Percentiles rank a stretch among this genome's conserved stretches.
These are phyloP conservation scores for Heterodera schachtii DNA, from an alignment of 1,140 invertebrate genomes.

Conservation along the genomic window DNA sequence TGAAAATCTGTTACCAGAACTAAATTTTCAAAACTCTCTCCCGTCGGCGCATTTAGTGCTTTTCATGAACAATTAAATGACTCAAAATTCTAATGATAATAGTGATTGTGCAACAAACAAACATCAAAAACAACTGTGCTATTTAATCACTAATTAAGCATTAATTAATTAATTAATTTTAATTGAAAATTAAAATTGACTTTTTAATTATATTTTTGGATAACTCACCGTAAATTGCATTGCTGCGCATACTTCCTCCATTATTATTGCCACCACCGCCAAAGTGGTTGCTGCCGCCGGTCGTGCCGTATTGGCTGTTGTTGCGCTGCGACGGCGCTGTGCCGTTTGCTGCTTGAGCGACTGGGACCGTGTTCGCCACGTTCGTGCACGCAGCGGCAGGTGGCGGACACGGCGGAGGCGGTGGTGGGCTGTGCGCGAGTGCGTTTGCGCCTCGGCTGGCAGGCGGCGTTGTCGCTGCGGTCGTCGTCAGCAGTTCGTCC, in stretches of 20 bases:
- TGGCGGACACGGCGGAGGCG: constrained; percentile 31
- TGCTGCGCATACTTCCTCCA: neutral
- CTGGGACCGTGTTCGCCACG: neutral
- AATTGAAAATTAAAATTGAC: too few relatives aligned
- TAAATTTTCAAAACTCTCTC: too few relatives aligned
- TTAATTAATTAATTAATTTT: too few relatives aligned
- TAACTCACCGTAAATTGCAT: neutral
- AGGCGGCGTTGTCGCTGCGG: neutral
- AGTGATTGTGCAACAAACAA: too few relatives aligned
- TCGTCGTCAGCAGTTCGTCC: constrained; percentile 34
- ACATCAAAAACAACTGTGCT: too few relatives aligned
- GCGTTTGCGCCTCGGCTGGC: neutral
- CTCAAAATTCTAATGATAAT: too few relatives aligned
- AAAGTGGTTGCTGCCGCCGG: neutral
- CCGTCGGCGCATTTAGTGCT: too few relatives aligned
- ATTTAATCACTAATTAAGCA: too few relatives aligned
- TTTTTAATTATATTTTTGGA: too few relatives aligned
- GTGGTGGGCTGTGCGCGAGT: constrained; percentile 10
- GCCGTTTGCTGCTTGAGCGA: constrained; percentile 1
- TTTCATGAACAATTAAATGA: too few relatives aligned
- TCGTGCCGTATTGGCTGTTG: neutral
- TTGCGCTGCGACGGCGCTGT: neutral
- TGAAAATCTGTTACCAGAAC: too few relatives aligned
- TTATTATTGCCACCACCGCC: neutral
- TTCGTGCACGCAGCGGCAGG: neutral